Conservation (phyloP, 2,113 vertebrate genomes). For the Donacobius atricapilla region DNA sequence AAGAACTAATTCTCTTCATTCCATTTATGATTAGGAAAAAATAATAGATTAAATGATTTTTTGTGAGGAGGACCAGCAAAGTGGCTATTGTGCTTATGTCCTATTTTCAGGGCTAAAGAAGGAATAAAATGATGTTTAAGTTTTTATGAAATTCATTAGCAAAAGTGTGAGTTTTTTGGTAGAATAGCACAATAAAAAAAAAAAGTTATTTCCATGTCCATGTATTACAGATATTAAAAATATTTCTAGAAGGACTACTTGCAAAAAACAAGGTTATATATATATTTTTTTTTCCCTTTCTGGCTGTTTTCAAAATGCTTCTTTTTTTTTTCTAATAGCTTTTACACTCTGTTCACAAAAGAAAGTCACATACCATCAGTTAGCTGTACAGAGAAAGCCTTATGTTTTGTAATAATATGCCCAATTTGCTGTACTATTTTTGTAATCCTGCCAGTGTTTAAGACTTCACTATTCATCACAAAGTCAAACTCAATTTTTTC, state of each 20-base stretch:
- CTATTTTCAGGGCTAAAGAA: neutral
- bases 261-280: neutral
- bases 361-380: slow-evolving; percentile 5
- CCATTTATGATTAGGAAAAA: neutral
- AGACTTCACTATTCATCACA: neutral
- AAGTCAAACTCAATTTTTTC: slow-evolving; percentile 9
- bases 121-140: neutral
- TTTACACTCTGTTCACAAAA: slow-evolving; percentile 15
- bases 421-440: slow-evolving; percentile 36
- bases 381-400: slow-evolving; percentile 1
- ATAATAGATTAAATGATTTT: neutral
- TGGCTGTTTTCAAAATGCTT: slow-evolving; percentile 1
- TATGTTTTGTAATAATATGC: slow-evolving; percentile 26
- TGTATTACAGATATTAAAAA: neutral
- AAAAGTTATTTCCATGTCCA: neutral
- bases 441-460: neutral
- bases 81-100: neutral
- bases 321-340: neutral
- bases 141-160: neutral
- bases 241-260: neutral
- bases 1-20: neutral
- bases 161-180: neutral
- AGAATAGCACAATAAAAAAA: neutral
- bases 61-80: neutral
- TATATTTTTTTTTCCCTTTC: neutral